Percentiles rank a stretch among this genome's conserved stretches.
phyloP scores from a whole-genome alignment of 2,797 vertebrate genomes.

The Crocidura indochinensis region DNA sequence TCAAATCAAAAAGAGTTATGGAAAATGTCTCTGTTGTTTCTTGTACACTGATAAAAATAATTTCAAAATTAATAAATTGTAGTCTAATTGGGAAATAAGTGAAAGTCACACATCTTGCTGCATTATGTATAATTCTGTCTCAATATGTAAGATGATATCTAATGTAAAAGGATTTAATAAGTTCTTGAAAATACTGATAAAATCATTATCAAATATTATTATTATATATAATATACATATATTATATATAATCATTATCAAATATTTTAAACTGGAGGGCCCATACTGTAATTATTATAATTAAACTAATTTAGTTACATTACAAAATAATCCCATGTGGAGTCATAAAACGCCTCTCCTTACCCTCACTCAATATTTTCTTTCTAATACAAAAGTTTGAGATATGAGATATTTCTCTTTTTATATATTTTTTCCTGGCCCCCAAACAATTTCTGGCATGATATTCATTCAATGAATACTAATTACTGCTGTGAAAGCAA shows the following conservation, averaged over 20 bases:
- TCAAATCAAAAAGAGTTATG: not conserved
- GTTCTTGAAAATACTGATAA: constrained; percentile 14
- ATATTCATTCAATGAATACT: constrained; percentile 29
- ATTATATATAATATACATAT: no score
- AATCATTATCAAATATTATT: constrained; percentile 39
- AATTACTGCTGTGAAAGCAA: not conserved
- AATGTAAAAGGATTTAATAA: constrained; percentile 24
- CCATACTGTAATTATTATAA: constrained; percentile 16
- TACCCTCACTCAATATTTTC: constrained; percentile 17
- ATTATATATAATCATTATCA: constrained; percentile 33
- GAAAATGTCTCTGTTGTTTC: constrained; percentile 47
- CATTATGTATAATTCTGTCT: constrained; percentile 34
- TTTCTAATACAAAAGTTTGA: constrained; percentile 27
- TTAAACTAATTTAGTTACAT: constrained; percentile 40
- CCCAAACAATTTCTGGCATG: no score
- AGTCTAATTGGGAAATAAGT: not conserved
- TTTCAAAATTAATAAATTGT: not conserved
- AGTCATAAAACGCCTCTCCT: constrained; percentile 12
- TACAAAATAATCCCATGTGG: not conserved
- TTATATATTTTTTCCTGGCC: not conserved
- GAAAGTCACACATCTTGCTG: constrained; percentile 1
- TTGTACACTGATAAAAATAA: constrained; percentile 28
- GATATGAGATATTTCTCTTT: constrained; percentile 40
- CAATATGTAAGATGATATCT: not conserved
- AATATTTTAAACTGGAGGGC: constrained; percentile 45